Percentiles rank a stretch among this genome's conserved stretches.
Conservation (phyloP, 1,140 invertebrate species). For the Drosophila ambigua region DNA sequence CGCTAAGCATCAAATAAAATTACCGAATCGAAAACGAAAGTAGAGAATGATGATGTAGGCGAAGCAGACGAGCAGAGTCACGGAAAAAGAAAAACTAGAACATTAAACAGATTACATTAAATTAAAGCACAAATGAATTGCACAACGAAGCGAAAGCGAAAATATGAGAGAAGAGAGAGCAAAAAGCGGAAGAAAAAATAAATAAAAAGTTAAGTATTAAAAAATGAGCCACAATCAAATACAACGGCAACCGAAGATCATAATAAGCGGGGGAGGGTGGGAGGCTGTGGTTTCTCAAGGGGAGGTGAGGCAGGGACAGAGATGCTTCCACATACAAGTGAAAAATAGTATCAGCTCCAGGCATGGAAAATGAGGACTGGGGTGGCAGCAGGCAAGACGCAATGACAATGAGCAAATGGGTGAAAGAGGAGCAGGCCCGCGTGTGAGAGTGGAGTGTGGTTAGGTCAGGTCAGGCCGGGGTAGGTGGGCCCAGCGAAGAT, state of each 20-base stretch:
- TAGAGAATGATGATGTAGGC: too few species aligned
- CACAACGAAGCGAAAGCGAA: constrained; percentile 21
- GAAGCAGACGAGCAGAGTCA: not conserved
- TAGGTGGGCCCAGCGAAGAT: constrained; percentile 17
- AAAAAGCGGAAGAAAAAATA: constrained; percentile 40
- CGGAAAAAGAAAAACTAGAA: constrained; percentile 36
- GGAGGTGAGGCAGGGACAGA: too few species aligned
- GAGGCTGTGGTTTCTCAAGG: not conserved
- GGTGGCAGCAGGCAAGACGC: not conserved
- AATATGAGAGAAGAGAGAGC: constrained; percentile 8
- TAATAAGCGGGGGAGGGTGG: constrained; percentile 32
- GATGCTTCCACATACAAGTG: constrained; percentile 33
- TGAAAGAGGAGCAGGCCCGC: not conserved
- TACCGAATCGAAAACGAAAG: constrained; percentile 24
- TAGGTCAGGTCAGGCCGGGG: constrained; percentile 9
- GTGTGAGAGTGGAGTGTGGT: constrained; percentile 18
- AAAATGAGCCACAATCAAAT: constrained; percentile 60
- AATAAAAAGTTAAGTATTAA: constrained; percentile 43
- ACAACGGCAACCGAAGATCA: constrained; percentile 60
- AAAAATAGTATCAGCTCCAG: constrained; percentile 46
- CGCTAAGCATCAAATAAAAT: constrained; percentile 21
- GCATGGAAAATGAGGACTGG: too few species aligned
- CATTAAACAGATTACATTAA: constrained; percentile 60
- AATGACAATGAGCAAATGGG: constrained; percentile 1
- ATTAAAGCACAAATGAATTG: constrained; percentile 66